Evolutionary conservation across 2,113 vertebrate species (phyloP).

Genomic region (Chrysochloris asiatica): DNA sequence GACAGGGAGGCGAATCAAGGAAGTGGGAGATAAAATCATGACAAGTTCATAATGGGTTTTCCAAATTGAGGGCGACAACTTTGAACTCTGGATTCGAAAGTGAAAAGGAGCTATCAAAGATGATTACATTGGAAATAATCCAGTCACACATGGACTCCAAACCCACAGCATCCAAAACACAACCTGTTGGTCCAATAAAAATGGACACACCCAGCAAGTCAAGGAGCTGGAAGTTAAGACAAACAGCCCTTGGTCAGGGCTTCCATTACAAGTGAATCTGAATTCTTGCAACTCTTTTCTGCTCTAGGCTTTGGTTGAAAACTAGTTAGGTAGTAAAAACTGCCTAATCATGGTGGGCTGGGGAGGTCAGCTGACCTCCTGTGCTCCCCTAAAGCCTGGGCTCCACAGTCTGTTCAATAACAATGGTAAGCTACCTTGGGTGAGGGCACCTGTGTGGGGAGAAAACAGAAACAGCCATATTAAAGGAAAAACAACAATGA

Average conservation of each 20-base stretch:
- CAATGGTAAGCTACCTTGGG: not conserved
- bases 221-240: constrained; percentile 10
- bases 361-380: constrained; percentile 2
- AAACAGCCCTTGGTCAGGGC: constrained; percentile 31
- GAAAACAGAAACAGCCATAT: not conserved
- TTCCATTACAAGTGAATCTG: not conserved
- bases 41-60: constrained; percentile 63
- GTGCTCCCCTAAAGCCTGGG: not conserved
- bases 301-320: constrained; percentile 28
- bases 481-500: not conserved
- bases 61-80: constrained; percentile 53
- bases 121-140: constrained; percentile 44
- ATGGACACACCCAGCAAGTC: constrained; percentile 24
- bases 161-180: constrained; percentile 29
- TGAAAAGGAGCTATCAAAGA: constrained; percentile 50
- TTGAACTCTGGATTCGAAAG: constrained; percentile 58
- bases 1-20: constrained; percentile 34
- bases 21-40: constrained; percentile 59
- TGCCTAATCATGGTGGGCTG: not conserved
- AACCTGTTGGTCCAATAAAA: constrained; percentile 26
- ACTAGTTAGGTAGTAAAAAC: constrained; percentile 37
- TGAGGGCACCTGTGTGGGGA: not conserved
- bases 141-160: constrained; percentile 23
- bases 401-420: constrained; percentile 15
- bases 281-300: constrained; percentile 28